These are phyloP conservation scores for Pitta sordida DNA, from an alignment of 2,113 vertebrate species.

Conservation along the genomic window DNA sequence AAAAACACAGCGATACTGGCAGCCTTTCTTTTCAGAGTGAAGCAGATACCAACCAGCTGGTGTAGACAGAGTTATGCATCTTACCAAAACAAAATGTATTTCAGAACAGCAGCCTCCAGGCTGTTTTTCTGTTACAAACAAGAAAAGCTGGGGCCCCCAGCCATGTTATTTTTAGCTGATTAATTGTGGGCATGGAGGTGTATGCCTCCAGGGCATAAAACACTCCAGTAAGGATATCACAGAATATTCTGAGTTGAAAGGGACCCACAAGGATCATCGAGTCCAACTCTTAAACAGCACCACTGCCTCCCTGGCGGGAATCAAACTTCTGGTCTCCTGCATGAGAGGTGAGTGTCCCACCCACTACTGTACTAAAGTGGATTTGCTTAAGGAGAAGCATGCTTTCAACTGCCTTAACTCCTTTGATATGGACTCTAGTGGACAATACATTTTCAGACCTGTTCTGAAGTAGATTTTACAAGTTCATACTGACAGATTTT, in stretches of 20 bases:
- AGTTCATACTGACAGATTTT: background rate
- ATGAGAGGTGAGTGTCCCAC: too few relatives aligned
- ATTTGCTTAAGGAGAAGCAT: too few relatives aligned
- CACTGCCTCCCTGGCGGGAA: too few relatives aligned
- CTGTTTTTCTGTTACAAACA: background rate
- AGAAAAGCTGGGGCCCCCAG: background rate
- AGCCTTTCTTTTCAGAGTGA: constrained; percentile 28
- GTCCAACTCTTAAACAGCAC: too few relatives aligned
- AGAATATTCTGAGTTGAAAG: too few relatives aligned
- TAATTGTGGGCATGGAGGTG: constrained; percentile 10
- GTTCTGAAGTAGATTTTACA: background rate
- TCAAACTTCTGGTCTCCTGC: too few relatives aligned
- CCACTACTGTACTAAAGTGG: too few relatives aligned
- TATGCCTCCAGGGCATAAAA: background rate
- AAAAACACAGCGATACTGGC: constrained; percentile 48
- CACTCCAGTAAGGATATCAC: background rate
- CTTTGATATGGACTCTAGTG: background rate
- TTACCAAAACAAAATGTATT: background rate
- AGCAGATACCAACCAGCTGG: constrained; percentile 45
- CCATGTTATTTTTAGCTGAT: constrained; percentile 9
- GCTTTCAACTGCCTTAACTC: background rate
- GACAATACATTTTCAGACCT: background rate
- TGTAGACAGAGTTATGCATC: background rate
- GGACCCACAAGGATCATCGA: too few relatives aligned
- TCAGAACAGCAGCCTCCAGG: background rate